Conservation (phyloP, 2,797 vertebrate genomes). For the Adrianichthys oophorus region DNA sequence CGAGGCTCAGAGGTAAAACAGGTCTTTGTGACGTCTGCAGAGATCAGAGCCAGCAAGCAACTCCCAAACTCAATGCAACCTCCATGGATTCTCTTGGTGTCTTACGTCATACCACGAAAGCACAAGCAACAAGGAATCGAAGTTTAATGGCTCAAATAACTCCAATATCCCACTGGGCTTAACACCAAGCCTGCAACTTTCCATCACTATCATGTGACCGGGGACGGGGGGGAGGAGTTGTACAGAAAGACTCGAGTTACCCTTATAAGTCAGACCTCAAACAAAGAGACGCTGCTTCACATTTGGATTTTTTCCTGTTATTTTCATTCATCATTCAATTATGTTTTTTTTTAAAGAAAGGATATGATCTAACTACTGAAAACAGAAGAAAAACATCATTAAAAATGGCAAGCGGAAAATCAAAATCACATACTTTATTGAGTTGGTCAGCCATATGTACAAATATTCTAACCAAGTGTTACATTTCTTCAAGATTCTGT, state of each 20-base stretch:
- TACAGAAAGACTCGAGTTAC: slow-evolving; percentile 61
- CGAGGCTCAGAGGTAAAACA: slow-evolving; percentile 41
- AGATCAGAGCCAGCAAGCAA: slow-evolving; percentile 50
- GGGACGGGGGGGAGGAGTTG: slow-evolving; percentile 20
- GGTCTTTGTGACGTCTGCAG: slow-evolving; percentile 26
- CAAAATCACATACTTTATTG: slow-evolving; percentile 45
- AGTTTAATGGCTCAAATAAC: slow-evolving; percentile 43
- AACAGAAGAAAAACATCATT: neutral
- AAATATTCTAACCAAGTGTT: slow-evolving; percentile 57
- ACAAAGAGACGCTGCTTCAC: slow-evolving; percentile 43
- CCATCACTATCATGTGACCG: slow-evolving; percentile 52
- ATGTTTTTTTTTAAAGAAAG: neutral
- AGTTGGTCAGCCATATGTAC: slow-evolving; percentile 57
- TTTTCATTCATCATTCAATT: no score
- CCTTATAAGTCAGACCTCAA: slow-evolving; percentile 49
- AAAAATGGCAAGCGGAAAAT: slow-evolving; percentile 21
- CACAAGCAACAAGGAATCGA: slow-evolving; percentile 46
- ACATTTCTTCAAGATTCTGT: slow-evolving; percentile 25
- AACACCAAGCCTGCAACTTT: slow-evolving; percentile 51
- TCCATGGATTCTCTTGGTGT: slow-evolving; percentile 26
- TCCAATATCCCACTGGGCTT: slow-evolving; percentile 55
- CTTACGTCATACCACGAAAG: slow-evolving; percentile 22
- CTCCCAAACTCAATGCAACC: slow-evolving; percentile 30
- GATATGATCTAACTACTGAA: neutral
- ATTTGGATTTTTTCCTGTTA: no score